A percentile compares a stretch with the other conserved stretches of the same genome.
Conservation (phyloP, 2,888 invertebrate species). For the Rhopalosiphum nymphaeae region DNA sequence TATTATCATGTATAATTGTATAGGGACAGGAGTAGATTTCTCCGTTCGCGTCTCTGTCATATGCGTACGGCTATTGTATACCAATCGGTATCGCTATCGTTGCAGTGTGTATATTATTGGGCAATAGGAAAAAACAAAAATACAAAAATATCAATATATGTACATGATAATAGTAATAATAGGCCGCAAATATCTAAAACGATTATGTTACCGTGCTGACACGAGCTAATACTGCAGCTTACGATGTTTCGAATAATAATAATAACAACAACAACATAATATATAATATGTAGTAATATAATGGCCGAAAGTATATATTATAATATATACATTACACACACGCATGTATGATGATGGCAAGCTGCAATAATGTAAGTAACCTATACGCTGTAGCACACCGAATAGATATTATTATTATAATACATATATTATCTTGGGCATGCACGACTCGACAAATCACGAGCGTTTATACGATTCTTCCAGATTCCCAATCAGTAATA, state of each 20-base stretch:
- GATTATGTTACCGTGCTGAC: not conserved
- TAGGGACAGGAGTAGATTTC: not conserved
- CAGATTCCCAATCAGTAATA: constrained; percentile 20
- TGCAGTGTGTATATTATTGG: not conserved
- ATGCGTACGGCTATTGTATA: not conserved
- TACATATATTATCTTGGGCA: not conserved
- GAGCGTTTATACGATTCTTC: constrained; percentile 46
- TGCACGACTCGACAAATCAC: constrained; percentile 49
- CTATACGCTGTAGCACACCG: not conserved
- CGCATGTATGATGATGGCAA: not conserved
- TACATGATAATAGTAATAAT: not conserved
- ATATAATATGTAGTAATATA: not conserved
- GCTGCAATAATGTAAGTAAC: not conserved
- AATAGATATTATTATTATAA: constrained; percentile 9
- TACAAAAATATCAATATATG: not conserved
- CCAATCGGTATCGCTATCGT: not conserved
- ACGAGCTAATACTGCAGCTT: not conserved
- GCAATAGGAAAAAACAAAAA: not conserved
- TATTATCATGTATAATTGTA: not conserved
- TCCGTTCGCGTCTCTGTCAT: not conserved
- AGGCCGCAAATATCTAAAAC: not conserved
- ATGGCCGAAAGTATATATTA: not conserved
- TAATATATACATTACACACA: not conserved
- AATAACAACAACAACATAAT: not conserved
- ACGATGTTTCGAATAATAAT: not conserved